Evolutionary conservation across 1,140 invertebrate genomes (phyloP).

Genomic region (Drosophila carrolli): DNA sequence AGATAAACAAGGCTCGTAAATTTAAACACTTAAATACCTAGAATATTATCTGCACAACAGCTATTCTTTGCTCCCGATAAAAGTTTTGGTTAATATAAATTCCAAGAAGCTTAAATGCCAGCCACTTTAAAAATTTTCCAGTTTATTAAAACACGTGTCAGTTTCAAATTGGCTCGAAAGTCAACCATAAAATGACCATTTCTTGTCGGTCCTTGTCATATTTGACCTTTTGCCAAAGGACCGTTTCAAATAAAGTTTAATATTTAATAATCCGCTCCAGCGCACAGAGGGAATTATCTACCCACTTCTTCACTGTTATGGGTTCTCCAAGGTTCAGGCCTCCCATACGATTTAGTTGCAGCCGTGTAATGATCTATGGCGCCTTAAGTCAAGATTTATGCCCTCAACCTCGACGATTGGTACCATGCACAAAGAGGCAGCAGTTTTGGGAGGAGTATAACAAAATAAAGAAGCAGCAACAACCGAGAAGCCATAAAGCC

Average conservation of each 20-base stretch:
- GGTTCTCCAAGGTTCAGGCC: conserved; percentile 6
- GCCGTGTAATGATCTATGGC: conserved; percentile 73
- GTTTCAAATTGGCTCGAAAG: conserved; percentile 21
- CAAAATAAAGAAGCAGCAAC: conserved; percentile 17
- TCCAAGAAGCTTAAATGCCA: not conserved
- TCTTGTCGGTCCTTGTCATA: not conserved
- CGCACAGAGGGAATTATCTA: conserved; percentile 16
- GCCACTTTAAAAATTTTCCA: too few species aligned
- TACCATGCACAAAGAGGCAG: conserved; percentile 46
- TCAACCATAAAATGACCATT: conserved; percentile 14
- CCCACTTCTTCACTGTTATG: not conserved
- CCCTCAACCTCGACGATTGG: conserved; percentile 55
- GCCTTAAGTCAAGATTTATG: conserved; percentile 74
- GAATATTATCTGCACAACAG: too few species aligned
- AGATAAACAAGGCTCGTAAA: too few species aligned
- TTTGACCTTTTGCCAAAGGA: conserved; percentile 21
- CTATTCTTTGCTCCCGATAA: not conserved
- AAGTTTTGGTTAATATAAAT: conserved; percentile 12
- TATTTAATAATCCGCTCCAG: conserved; percentile 72
- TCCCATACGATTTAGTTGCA: conserved; percentile 56
- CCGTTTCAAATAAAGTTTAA: conserved; percentile 53
- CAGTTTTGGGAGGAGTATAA: conserved; percentile 7
- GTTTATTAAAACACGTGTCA: conserved; percentile 26
- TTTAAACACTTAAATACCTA: too few species aligned
- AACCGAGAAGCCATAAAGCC: conserved; percentile 66